Conservation (phyloP, 2,113 vertebrate genomes). For the Odocoileus virginianus region DNA sequence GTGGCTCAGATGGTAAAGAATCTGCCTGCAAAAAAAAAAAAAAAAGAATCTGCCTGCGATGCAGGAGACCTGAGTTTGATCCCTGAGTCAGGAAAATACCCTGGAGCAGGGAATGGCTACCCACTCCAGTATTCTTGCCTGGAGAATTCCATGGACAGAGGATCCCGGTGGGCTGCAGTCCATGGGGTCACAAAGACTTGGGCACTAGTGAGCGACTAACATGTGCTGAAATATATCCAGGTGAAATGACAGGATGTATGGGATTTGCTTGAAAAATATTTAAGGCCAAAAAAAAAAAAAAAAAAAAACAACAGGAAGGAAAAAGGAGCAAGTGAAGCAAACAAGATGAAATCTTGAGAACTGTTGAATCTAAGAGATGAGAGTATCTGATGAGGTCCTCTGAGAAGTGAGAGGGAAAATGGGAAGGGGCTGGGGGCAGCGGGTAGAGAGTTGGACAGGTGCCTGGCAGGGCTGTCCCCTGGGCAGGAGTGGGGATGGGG, state of each 20-base stretch:
- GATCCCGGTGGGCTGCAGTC: background rate
- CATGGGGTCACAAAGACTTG: background rate
- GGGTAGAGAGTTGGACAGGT: background rate
- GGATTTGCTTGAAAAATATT: background rate
- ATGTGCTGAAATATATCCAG: background rate
- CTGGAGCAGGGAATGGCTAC: background rate
- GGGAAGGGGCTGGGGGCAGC: fast-evolving
- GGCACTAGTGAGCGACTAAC: background rate
- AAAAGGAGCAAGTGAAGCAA: background rate
- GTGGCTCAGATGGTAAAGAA: background rate
- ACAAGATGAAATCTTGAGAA: background rate
- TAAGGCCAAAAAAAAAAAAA: background rate
- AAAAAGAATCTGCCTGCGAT: background rate
- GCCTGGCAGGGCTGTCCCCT: background rate
- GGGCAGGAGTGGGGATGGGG: fast-evolving
- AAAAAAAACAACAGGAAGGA: background rate
- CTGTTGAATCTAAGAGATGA: background rate
- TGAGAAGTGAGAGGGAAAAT: background rate
- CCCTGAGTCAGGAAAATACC: background rate
- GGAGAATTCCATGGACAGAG: background rate
- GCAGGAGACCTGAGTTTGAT: background rate
- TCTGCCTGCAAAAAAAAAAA: background rate
- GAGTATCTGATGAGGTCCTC: background rate
- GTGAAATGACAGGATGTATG: background rate
- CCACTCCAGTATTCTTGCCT: background rate